A percentile compares a stretch with the other conserved stretches of the same genome.
Evolutionary conservation across 2,797 vertebrate genomes (phyloP).

Genomic region (Falco columbarius): DNA sequence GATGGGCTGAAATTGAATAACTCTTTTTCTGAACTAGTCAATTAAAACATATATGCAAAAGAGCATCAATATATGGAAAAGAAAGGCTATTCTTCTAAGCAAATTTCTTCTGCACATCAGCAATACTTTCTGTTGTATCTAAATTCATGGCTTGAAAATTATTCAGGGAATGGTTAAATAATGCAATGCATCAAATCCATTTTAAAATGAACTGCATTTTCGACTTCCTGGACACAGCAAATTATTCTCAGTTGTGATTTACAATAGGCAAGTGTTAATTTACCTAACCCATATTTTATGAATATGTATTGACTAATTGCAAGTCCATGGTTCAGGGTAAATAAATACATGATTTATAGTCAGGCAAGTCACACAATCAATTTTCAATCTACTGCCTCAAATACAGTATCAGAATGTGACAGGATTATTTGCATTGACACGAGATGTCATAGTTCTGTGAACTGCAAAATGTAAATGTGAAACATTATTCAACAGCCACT

Average conservation of each 20-base stretch:
- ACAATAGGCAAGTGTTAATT: conserved; percentile 65
- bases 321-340: conserved; percentile 11
- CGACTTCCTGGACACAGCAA: background rate
- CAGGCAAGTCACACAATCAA: conserved; percentile 56
- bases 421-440: conserved; percentile 50
- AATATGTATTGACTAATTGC: conserved; percentile 68
- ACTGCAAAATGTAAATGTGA: conserved; percentile 24
- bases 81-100: conserved; percentile 22
- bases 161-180: conserved; percentile 55
- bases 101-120: conserved; percentile 39
- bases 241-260: conserved; percentile 60
- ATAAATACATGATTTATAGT: conserved; percentile 60
- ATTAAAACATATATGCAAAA: conserved; percentile 45
- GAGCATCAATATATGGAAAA: conserved; percentile 3
- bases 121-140: background rate
- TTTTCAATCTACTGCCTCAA: conserved; percentile 59
- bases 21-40: conserved; percentile 9
- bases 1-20: background rate
- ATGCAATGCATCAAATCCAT: conserved; percentile 33
- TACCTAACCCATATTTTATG: conserved; percentile 63
- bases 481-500: background rate
- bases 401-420: conserved; percentile 32
- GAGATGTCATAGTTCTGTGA: conserved; percentile 33
- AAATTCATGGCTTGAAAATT: conserved; percentile 64
- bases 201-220: conserved; percentile 49